Percentiles rank a stretch among this genome's conserved stretches.
phyloP scores from a whole-genome alignment of 2,888 invertebrate species.

The Parthenolecanium corni region DNA sequence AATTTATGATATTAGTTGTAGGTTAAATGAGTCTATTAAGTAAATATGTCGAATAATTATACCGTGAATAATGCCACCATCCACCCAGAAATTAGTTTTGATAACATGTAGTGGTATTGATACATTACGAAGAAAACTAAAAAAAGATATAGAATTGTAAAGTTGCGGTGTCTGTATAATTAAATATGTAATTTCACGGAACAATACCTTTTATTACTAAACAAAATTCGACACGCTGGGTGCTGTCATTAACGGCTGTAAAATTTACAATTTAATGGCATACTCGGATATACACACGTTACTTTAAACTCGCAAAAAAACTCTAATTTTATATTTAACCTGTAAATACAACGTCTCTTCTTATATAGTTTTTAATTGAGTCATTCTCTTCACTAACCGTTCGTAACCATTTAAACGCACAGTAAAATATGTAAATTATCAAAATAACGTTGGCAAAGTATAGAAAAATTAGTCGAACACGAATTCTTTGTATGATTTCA shows the following conservation, averaged over 20 bases:
- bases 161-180: slow-evolving; percentile 13
- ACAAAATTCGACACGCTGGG: slow-evolving; percentile 23
- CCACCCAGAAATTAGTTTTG: slow-evolving; percentile 13
- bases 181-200: slow-evolving; percentile 19
- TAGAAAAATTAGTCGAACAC: too few species aligned
- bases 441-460: too few species aligned
- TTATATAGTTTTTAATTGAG: too few species aligned
- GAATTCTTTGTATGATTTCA: too few species aligned
- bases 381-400: too few species aligned
- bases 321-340: neutral
- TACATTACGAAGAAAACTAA: slow-evolving; percentile 4
- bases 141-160: slow-evolving; percentile 9
- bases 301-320: neutral
- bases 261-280: slow-evolving; percentile 14
- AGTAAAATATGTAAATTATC: too few species aligned
- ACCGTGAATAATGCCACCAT: slow-evolving; percentile 21
- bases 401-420: too few species aligned
- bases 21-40: neutral
- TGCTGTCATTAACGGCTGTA: slow-evolving; percentile 14
- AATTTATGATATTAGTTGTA: neutral
- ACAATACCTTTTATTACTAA: slow-evolving; percentile 23
- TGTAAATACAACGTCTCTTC: neutral
- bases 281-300: neutral
- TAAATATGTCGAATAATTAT: slow-evolving; percentile 16
- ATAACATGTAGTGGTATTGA: slow-evolving; percentile 18